These are phyloP conservation scores for mouse (Mus musculus) DNA, from an alignment of 2,113 vertebrate species.

Conservation along the genomic window GRCm39 chr13:44465501-44466000, in stretches of 20 bases:
- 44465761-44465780: not conserved
- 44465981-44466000: not conserved
- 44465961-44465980: not conserved
- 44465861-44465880: not conserved
- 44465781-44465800: not conserved
- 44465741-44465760: slow-evolving; percentile 13
- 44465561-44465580: not conserved
- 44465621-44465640: not conserved
- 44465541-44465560: not conserved
- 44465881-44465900: not conserved
- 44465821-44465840: slow-evolving; percentile 38
- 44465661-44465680: not conserved
- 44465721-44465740: not conserved
- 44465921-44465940: slow-evolving; percentile 5
- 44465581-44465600: not conserved
- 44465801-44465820: slow-evolving; percentile 35
- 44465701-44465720: not conserved
- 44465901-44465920: not conserved
- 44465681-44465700: not conserved
- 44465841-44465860: not conserved
- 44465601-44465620: not conserved
- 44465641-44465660: not conserved
- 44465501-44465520: not conserved
- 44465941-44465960: not conserved
- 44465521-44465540: not conserved